A percentile compares a stretch with the other conserved stretches of the same genome.
phyloP scores from a whole-genome alignment of 2,113 vertebrate species.

The Cheirogaleus medius region DNA sequence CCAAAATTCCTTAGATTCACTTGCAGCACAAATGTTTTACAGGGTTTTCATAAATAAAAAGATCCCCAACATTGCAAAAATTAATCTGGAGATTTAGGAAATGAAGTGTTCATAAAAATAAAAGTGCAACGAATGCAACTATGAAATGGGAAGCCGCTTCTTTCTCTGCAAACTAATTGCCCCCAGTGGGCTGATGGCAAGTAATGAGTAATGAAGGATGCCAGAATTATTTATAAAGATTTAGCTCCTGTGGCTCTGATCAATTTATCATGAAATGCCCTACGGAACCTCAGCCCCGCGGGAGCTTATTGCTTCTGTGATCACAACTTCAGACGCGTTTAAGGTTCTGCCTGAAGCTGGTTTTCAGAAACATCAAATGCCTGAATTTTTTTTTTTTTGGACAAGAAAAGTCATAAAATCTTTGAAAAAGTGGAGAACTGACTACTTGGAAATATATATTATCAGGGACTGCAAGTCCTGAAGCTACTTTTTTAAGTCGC shows the following conservation, averaged over 20 bases:
- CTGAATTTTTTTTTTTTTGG: not conserved
- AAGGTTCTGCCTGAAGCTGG: not conserved
- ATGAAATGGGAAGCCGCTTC: not conserved
- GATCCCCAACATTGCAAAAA: not conserved
- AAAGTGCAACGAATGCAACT: not conserved
- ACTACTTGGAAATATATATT: not conserved
- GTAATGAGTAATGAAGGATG: not conserved
- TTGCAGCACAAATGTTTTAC: not conserved
- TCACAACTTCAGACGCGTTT: not conserved
- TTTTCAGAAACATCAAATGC: constrained; percentile 17
- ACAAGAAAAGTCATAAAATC: not conserved
- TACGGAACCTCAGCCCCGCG: not conserved
- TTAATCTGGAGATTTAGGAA: not conserved
- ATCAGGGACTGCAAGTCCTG: not conserved
- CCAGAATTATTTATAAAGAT: constrained; percentile 38
- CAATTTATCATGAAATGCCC: constrained; percentile 16
- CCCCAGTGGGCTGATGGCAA: not conserved
- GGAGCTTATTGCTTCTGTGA: not conserved
- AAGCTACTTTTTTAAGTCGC: not conserved
- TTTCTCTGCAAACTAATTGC: constrained; percentile 15
- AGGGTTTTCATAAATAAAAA: not conserved
- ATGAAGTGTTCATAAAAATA: not conserved
- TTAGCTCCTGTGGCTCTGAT: not conserved
- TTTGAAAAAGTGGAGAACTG: not conserved
- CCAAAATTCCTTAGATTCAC: not conserved